phyloP scores from a whole-genome alignment of 2,113 vertebrate species.

The Alosa alosa region DNA sequence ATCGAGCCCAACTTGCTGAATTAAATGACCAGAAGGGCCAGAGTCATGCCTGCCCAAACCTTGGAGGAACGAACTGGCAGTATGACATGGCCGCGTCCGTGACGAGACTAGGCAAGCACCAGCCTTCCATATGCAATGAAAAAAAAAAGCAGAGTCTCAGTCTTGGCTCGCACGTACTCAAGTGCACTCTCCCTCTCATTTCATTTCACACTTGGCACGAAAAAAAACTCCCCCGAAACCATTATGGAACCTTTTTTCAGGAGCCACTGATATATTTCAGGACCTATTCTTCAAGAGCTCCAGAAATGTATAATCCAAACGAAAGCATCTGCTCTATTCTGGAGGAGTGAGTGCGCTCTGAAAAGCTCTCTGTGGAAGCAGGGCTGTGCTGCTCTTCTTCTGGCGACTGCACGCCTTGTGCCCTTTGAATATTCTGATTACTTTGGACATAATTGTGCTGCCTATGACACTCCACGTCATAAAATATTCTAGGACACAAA shows the following conservation, averaged over 20 bases:
- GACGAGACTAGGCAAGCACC: conserved; percentile 7
- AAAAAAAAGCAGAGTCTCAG: neutral
- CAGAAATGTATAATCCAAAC: conserved; percentile 13
- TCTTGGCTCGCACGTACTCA: neutral
- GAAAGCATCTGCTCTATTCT: neutral
- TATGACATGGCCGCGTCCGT: conserved; percentile 20
- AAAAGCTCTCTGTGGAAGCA: neutral
- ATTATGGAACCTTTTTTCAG: neutral
- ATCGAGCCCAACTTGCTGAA: conserved; percentile 36
- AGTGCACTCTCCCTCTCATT: neutral
- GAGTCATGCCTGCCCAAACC: conserved; percentile 25
- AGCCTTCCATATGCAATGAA: neutral
- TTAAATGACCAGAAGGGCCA: conserved; percentile 42
- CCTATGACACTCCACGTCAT: neutral
- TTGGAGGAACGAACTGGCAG: conserved; percentile 27
- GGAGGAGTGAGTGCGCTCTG: neutral
- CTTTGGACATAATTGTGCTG: conserved; percentile 21
- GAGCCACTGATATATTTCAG: neutral
- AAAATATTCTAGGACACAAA: neutral
- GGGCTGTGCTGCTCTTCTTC: neutral
- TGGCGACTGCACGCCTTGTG: neutral
- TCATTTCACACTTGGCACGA: neutral
- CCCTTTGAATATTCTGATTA: conserved; percentile 14
- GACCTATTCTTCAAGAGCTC: neutral
- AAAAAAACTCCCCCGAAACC: neutral